Percentiles rank a stretch among this genome's conserved stretches.
Conservation (phyloP, 2,113 vertebrate genomes). For the Mirza zaza region DNA sequence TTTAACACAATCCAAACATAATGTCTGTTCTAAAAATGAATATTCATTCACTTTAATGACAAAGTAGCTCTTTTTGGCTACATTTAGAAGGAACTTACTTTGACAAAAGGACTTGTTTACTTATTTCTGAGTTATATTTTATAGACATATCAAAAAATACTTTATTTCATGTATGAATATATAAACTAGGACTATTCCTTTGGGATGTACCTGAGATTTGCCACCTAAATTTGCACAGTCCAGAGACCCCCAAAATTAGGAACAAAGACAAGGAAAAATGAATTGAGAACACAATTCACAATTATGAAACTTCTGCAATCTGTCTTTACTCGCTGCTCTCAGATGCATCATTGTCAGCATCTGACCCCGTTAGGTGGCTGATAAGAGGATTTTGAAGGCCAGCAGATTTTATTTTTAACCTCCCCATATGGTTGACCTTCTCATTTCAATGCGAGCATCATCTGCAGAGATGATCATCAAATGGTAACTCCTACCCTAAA, state of each 20-base stretch:
- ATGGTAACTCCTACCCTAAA: conserved; percentile 62
- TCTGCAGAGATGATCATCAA: conserved; percentile 65
- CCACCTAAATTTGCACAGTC: conserved; percentile 6
- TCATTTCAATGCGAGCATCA: conserved; percentile 61
- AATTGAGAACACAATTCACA: conserved; percentile 58
- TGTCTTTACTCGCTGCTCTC: conserved; percentile 54
- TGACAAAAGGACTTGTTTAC: conserved; percentile 36
- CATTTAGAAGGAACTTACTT: conserved; percentile 57
- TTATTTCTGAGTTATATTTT: conserved; percentile 46
- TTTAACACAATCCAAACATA: conserved; percentile 73
- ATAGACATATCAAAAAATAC: conserved; percentile 35
- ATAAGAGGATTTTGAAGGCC: conserved; percentile 74
- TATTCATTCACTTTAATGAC: conserved; percentile 76
- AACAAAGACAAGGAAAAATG: conserved; percentile 61
- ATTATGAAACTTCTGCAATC: conserved; percentile 52
- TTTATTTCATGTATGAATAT: conserved; percentile 17
- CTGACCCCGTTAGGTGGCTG: conserved; percentile 70
- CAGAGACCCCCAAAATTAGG: conserved; percentile 1
- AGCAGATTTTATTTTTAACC: conserved; percentile 78
- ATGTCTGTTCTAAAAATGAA: conserved; percentile 72
- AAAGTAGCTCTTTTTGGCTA: conserved; percentile 68
- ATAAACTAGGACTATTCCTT: neutral
- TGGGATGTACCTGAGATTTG: neutral
- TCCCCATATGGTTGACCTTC: conserved; percentile 75
- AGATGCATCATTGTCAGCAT: conserved; percentile 61